Evolutionary conservation across 2,797 vertebrate species (phyloP), one percentile per base, ranked within the genome.

Genomic region (Lithobates pipiens): DNA sequence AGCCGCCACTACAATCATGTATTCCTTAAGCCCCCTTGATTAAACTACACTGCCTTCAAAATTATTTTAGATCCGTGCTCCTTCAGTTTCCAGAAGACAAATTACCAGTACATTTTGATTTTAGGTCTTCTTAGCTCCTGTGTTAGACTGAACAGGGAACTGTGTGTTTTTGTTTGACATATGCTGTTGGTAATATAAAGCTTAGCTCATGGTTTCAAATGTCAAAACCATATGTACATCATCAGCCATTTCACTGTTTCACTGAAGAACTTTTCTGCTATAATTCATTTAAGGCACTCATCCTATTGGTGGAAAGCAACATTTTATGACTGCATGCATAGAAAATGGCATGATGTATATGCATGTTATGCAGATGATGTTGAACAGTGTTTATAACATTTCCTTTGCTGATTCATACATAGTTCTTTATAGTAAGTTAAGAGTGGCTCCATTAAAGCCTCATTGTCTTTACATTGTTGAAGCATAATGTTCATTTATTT

Each of bases 181-280:
- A 75, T 77, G 46, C 75, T 46, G 27, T 25, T 84, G 34, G 23
- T 72, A 34, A 72, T 72, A 32, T 42, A 84, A 78, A 39, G 25
- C n/a, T 84, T 77, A 84, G 83, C 54, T 84, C 83, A 84, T 84
- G 76, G 68, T 84, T 71, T 84, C 76, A 70, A 63, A 84, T 84
- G 76, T 84, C 50, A 77, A 44, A 63, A 69, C 75, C 82, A 84
- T 84, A 78, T 84, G 82, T 61, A 70, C 23, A 71, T 71, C 46
- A 84, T 84, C 82, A 84, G n/a, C 32, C 13, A 21, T 76, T 69
- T 77, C 68, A 72, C 5, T 71, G 25, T 76, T 69, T 77, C 68
- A 72, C 9, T 71, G 32, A 77, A 63, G 67, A 84, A 3, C 50
- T 71, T 77, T 77, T 70, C 29, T 46, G 42, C 23, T 70, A 68